These are phyloP conservation scores for Bradypodion ventrale DNA, from an alignment of 2,797 vertebrate species.

Conservation along the genomic window DNA sequence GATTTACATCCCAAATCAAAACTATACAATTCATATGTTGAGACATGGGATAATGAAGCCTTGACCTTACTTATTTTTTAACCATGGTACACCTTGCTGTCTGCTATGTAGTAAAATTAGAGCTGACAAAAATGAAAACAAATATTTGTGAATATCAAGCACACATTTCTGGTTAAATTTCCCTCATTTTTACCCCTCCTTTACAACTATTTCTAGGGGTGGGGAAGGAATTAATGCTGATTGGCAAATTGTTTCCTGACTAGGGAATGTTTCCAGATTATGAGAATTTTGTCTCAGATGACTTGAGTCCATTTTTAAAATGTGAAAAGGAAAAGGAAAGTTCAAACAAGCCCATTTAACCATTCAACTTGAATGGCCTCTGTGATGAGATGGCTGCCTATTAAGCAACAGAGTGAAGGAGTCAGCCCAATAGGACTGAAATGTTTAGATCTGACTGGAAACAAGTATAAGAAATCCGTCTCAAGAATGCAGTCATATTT, in stretches of 20 bases:
- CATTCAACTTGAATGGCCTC: conserved; percentile 61
- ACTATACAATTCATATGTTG: background rate
- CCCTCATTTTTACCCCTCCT: conserved; percentile 30
- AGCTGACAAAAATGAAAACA: background rate
- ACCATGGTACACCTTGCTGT: background rate
- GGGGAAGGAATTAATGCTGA: conserved; percentile 47
- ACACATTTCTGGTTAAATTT: conserved; percentile 12
- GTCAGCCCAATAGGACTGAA: conserved; percentile 32
- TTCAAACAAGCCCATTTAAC: conserved; percentile 57
- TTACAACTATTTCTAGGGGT: conserved; percentile 56
- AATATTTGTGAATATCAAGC: conserved; percentile 31
- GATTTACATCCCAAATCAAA: background rate
- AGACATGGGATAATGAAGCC: background rate
- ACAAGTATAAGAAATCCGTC: no score
- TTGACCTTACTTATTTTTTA: background rate
- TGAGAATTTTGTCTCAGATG: conserved; percentile 58
- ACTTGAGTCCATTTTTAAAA: conserved; percentile 56
- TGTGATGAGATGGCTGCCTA: conserved; percentile 60
- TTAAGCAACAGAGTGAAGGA: conserved; percentile 65
- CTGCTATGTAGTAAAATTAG: background rate
- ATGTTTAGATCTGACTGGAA: conserved; percentile 35
- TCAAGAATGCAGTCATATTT: no score
- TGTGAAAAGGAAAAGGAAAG: conserved; percentile 66
- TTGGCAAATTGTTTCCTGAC: conserved; percentile 49
- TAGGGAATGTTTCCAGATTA: conserved; percentile 34